Base-by-base conservation (phyloP, 2,888 invertebrate species). In the Conistra vaccinii region DNA sequence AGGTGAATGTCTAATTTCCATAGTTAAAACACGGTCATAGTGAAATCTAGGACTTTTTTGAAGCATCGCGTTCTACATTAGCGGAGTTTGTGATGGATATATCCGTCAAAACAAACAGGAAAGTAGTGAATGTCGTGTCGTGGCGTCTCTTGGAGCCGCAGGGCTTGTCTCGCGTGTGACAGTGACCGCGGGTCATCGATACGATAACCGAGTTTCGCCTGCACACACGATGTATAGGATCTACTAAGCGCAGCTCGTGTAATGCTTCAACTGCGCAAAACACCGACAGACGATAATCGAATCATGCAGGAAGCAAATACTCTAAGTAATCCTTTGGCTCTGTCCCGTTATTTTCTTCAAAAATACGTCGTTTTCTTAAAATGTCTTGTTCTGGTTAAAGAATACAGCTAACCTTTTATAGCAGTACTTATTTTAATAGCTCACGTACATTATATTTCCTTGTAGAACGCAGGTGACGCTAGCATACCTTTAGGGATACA, bases 121-220 rank as follows among this genome's bases (percentile, higher is more conserved):
- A 79, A 84, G 73, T 72, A n/a, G 66, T 71, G 69, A 83, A 84
- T 85, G 73, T 78, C 89, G 89, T 90, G 69, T 78, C 89, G 88
- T 80, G 35, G 26, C 62, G 55, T 58, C 60, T 45, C 68, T 74
- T 89, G 89, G 87, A 88, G 73, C 73, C 81, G 77, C 63, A 9
- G 66, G 69, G 73, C 26, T 48, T n/a, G 45, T 29, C 68, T 83
- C 67, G 66, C 66, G 75, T 71, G 81, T 87, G 88, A 84, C 87
- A 87, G 86, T 89, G 89, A 88, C 85, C 92, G 86, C 87, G 84
- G 93, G 93, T 94, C 92, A 92, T 83, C 89, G 89, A 87, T 88
- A 91, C 89, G 93, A 93, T 94, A 93, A 92, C 93, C 92, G 91
- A 93, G 91, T 91, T 93, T 91, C 88, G 84, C 87, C 70, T 78